These are phyloP conservation scores for Pelochelys cantorii DNA, from an alignment of 2,797 vertebrate species.

Conservation along the genomic window DNA sequence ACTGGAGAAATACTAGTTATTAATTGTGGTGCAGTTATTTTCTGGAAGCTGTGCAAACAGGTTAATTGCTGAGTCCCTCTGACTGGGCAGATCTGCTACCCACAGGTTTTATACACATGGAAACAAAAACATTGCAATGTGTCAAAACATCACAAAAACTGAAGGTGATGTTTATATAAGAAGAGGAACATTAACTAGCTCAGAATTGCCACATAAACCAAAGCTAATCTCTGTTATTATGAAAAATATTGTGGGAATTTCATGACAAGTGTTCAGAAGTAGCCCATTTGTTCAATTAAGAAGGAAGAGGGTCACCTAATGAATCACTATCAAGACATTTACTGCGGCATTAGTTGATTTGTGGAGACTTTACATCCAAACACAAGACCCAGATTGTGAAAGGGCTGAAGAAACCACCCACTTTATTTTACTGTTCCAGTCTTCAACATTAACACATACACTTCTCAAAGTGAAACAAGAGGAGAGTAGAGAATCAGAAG, in stretches of 20 bases:
- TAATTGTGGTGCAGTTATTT: not conserved
- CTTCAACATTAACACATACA: rapidly evolving
- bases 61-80: not conserved
- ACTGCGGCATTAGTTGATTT: not conserved
- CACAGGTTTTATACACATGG: not conserved
- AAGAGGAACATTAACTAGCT: rapidly evolving
- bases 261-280: not conserved
- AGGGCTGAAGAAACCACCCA: not conserved
- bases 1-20: not conserved
- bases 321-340: not conserved
- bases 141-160: not conserved
- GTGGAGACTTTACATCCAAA: not conserved
- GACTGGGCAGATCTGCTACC: not conserved
- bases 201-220: not conserved
- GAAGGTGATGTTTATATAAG: rapidly evolving
- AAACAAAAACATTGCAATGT: not conserved
- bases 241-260: not conserved
- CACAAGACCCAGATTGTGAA: not conserved
- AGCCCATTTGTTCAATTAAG: not conserved
- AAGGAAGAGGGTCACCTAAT: not conserved
- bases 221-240: not conserved
- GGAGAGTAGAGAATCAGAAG: not conserved
- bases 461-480: not conserved
- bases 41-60: not conserved
- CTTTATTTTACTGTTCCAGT: rapidly evolving